Percentiles rank a stretch among this genome's conserved stretches.
Conservation (phyloP, 2,797 vertebrate genomes). For the Toxotes lorentzi region DNA sequence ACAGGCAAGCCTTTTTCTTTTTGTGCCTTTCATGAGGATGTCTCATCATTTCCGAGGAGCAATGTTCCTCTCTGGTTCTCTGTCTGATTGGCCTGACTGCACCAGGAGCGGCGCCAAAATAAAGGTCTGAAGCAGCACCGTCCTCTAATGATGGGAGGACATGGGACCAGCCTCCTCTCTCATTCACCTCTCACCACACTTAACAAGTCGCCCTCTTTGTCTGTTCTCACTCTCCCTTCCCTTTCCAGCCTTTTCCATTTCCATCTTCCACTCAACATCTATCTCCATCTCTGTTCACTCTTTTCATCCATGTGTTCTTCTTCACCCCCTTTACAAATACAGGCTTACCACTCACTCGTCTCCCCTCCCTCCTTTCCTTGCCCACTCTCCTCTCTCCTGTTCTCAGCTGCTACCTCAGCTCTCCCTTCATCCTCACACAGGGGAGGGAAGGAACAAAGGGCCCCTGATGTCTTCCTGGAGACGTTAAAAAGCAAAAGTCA, state of each 20-base stretch:
- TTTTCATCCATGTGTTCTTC: slow-evolving; percentile 41
- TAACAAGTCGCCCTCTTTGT: slow-evolving; percentile 40
- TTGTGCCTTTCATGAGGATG: slow-evolving; percentile 40
- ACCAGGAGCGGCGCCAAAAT: slow-evolving; percentile 61
- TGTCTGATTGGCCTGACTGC: slow-evolving; percentile 48
- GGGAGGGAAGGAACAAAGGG: slow-evolving; percentile 64
- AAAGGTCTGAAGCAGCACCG: slow-evolving; percentile 58
- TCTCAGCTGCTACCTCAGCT: slow-evolving; percentile 36
- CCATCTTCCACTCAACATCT: slow-evolving; percentile 54
- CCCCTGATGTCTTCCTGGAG: slow-evolving; percentile 78
- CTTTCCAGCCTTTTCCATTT: slow-evolving; percentile 41
- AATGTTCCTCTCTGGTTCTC: slow-evolving; percentile 41
- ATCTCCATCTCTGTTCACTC: slow-evolving; percentile 43
- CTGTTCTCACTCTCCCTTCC: slow-evolving; percentile 44
- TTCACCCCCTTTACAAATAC: slow-evolving; percentile 35
- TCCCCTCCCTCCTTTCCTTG: slow-evolving; percentile 1
- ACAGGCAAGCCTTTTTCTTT: slow-evolving; percentile 51
- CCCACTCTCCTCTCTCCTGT: slow-evolving; percentile 23
- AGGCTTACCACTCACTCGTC: slow-evolving; percentile 26
- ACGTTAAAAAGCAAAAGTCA: slow-evolving; percentile 81
- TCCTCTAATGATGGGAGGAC: slow-evolving; percentile 61
- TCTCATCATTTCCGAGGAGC: slow-evolving; percentile 69
- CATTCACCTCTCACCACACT: slow-evolving; percentile 43
- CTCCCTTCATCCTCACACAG: slow-evolving; percentile 44
- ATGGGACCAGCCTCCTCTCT: slow-evolving; percentile 46